Evolutionary conservation across 2,797 vertebrate species (phyloP).

Genomic region (Pseudomugil gertrudae): DNA sequence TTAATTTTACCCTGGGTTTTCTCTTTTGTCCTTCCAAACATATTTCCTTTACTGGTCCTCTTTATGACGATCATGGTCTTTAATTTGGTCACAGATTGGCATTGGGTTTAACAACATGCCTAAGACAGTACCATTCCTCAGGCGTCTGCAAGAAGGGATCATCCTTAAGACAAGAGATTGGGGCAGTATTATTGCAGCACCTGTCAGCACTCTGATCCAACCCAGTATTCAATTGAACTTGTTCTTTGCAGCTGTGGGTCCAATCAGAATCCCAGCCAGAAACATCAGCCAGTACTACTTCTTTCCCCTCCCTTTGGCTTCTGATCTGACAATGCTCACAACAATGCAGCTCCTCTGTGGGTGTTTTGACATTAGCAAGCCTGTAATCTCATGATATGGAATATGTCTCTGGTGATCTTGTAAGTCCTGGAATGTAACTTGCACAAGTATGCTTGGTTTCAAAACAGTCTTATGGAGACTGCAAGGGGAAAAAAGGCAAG

Average conservation of each 20-base stretch:
- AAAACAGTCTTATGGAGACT: conserved; percentile 30
- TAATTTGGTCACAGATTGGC: conserved; percentile 62
- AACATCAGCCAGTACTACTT: conserved; percentile 39
- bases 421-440: conserved; percentile 65
- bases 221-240: conserved; percentile 59
- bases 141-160: conserved; percentile 70
- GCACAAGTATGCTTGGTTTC: conserved; percentile 52
- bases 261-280: conserved; percentile 59
- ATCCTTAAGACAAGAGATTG: conserved; percentile 69
- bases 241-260: conserved; percentile 74
- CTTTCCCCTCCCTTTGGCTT: conserved; percentile 52
- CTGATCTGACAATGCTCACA: conserved; percentile 64
- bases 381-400: conserved; percentile 76
- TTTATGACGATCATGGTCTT: conserved; percentile 32
- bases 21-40: background rate
- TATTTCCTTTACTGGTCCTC: conserved; percentile 22
- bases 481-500: conserved; percentile 22
- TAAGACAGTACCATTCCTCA: conserved; percentile 55
- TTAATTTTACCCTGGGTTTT: conserved; percentile 16
- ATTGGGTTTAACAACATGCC: conserved; percentile 63
- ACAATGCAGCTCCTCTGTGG: conserved; percentile 68
- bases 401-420: conserved; percentile 67
- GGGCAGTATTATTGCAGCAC: conserved; percentile 74
- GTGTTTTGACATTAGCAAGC: conserved; percentile 62
- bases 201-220: conserved; percentile 75